Conservation (phyloP, 2,888 invertebrate genomes). For the Stegana nigrithorax region DNA sequence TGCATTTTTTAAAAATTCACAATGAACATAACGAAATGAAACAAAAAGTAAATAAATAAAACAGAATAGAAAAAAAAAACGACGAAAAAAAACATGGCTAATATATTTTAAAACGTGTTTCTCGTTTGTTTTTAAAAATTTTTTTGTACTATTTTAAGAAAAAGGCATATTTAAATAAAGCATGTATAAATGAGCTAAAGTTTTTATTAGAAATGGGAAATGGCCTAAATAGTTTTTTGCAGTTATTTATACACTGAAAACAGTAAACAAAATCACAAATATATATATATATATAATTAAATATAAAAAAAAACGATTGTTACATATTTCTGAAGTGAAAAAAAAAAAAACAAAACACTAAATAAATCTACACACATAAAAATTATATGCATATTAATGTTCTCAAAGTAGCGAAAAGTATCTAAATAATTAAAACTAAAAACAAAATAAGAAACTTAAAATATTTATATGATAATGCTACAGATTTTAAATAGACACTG, state of each 20-base stretch:
- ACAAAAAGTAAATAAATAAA: neutral
- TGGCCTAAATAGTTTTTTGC: neutral
- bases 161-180: constrained; percentile 21
- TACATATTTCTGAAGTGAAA: neutral
- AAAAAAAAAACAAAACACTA: constrained; percentile 1
- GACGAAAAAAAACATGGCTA: neutral
- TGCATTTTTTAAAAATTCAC: constrained; percentile 9
- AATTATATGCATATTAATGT: too few relatives aligned
- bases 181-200: constrained; percentile 21
- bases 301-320: constrained; percentile 30
- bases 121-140: neutral
- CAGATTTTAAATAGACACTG: neutral
- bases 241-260: constrained; percentile 4
- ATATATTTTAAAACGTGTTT: neutral
- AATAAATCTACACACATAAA: too few relatives aligned
- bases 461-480: neutral
- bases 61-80: neutral
- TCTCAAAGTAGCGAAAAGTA: too few relatives aligned
- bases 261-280: neutral
- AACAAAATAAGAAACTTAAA: neutral
- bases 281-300: neutral
- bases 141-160: neutral
- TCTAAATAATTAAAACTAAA: neutral
- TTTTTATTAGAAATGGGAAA: constrained; percentile 27
- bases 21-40: neutral